phyloP scores from a whole-genome alignment of 2,888 invertebrate genomes.

The Coenonympha glycerion region DNA sequence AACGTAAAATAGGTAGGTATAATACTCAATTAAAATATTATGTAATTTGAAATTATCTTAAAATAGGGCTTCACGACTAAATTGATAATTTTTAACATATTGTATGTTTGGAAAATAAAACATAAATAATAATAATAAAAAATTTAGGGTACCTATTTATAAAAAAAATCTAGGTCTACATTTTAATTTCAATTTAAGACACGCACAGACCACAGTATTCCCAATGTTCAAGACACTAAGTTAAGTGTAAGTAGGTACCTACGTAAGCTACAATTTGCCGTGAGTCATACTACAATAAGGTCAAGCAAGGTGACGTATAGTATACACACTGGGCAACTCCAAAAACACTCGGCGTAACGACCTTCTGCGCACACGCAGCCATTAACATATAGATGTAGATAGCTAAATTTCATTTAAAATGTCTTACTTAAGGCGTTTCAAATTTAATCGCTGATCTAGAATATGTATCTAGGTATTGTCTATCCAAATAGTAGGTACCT shows the following conservation, averaged over 20 bases:
- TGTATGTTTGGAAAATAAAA: too few relatives aligned
- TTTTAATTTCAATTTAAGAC: neutral
- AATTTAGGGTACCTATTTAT: too few relatives aligned
- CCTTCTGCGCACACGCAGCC: constrained; percentile 32
- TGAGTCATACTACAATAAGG: constrained; percentile 39
- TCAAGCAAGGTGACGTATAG: constrained; percentile 35
- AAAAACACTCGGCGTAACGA: constrained; percentile 35
- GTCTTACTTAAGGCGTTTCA: constrained; percentile 2
- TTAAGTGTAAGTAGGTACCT: constrained; percentile 23
- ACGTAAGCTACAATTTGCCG: too few relatives aligned
- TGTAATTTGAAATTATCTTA: too few relatives aligned
- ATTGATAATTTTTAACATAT: too few relatives aligned
- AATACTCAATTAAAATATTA: too few relatives aligned
- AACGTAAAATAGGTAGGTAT: too few relatives aligned
- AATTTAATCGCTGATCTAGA: neutral
- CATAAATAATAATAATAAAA: too few relatives aligned
- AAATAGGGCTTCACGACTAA: too few relatives aligned
- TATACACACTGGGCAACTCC: constrained; percentile 33
- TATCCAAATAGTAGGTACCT: too few relatives aligned
- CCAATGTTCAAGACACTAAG: constrained; percentile 14
- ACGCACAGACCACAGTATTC: too few relatives aligned
- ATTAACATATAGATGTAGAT: constrained; percentile 29
- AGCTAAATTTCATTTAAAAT: constrained; percentile 23
- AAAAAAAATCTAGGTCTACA: neutral
- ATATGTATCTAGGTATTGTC: neutral